Evolutionary conservation across 1,140 invertebrate genomes (phyloP).

Genomic region (Agrilus planipennis): DNA sequence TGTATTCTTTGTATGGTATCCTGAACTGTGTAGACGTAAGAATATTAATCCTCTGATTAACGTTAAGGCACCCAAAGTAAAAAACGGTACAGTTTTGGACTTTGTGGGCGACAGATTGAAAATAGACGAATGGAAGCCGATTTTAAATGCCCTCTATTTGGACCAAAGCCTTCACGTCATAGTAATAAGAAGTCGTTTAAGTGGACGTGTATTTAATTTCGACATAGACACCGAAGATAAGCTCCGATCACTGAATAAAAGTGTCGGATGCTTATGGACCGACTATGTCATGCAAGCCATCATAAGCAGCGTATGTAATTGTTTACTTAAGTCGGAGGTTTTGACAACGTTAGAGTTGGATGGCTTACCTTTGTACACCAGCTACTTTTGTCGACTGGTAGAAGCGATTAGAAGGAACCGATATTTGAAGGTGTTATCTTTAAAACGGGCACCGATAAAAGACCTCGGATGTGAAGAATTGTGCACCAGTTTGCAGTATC

Average conservation of each 20-base stretch:
- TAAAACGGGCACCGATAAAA: conserved; percentile 47
- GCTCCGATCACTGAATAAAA: conserved; percentile 27
- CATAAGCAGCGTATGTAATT: conserved; percentile 36
- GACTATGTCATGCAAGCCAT: conserved; percentile 27
- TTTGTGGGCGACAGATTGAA: conserved; percentile 56
- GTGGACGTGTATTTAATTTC: conserved; percentile 35
- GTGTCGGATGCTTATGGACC: conserved; percentile 28
- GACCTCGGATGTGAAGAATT: conserved; percentile 49
- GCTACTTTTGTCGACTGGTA: conserved; percentile 46
- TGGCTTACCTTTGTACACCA: conserved; percentile 47
- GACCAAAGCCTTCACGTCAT: conserved; percentile 49
- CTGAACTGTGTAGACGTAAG: conserved; percentile 29
- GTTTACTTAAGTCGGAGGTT: conserved; percentile 40
- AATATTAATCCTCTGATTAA: conserved; percentile 23
- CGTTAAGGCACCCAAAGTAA: conserved; percentile 31
- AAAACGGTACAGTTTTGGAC: conserved; percentile 39
- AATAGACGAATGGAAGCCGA: conserved; percentile 54
- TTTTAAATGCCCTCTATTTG: conserved; percentile 49
- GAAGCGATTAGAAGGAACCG: conserved; percentile 40
- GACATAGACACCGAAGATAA: conserved; percentile 44
- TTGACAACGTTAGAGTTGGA: conserved; percentile 47
- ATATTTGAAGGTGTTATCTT: conserved; percentile 45
- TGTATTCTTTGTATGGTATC: conserved; percentile 32
- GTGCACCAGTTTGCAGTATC: conserved; percentile 43
- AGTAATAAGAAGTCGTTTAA: conserved; percentile 35